Percentiles rank a stretch among this genome's conserved stretches.
Evolutionary conservation across 2,888 invertebrate species (phyloP).

Genomic region (Pteria penguin): DNA sequence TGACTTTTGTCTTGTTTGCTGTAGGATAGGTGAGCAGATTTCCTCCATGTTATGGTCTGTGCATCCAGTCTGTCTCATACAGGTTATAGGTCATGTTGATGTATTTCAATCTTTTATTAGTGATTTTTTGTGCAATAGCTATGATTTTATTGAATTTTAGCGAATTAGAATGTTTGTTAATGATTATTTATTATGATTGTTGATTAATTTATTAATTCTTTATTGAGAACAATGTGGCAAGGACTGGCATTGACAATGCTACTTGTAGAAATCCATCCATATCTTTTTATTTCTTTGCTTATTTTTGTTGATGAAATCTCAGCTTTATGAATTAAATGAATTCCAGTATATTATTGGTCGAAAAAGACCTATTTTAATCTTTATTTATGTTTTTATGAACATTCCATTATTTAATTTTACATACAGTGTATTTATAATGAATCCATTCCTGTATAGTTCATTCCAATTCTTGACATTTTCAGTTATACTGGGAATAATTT

Average conservation of each 20-base stretch:
- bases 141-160: slow-evolving; percentile 38
- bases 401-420: no score
- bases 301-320: neutral
- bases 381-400: no score
- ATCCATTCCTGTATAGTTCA: no score
- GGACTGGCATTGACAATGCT: neutral
- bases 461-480: no score
- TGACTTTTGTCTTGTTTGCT: no score
- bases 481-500: no score
- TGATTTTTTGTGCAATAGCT: slow-evolving; percentile 42
- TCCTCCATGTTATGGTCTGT: no score
- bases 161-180: slow-evolving; percentile 37
- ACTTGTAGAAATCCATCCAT: neutral
- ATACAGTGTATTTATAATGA: no score
- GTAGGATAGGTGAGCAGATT: no score
- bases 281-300: neutral
- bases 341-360: neutral
- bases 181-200: slow-evolving; percentile 40
- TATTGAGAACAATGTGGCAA: neutral
- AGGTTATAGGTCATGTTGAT: neutral
- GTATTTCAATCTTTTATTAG: neutral
- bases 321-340: neutral
- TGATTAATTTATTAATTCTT: slow-evolving; percentile 40
- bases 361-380: slow-evolving; percentile 16
- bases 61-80: neutral